Base-by-base conservation (phyloP, 2,113 vertebrate genomes). In the Aldabrachelys gigantea region DNA sequence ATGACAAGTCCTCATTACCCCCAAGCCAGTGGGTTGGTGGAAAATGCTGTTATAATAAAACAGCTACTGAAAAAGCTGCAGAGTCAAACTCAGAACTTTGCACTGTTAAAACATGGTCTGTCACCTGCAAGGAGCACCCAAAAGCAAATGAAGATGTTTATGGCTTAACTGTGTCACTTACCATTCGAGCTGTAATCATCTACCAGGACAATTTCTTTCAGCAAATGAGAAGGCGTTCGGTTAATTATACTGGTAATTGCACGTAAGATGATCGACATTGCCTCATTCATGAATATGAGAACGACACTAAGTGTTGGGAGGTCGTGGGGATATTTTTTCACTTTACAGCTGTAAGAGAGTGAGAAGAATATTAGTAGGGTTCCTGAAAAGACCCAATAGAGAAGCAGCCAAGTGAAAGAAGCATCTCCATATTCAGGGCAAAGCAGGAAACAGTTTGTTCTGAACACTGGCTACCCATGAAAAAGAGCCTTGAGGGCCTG, bases 161-260 rank as follows among this genome's bases (percentile, higher is more conserved):
- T 80, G 13, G 59, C 35, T 95, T 94, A 47, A n/a, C 62, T 65
- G n/a, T 19, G 14, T 79, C 59, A 85, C 97, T 80, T 87, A 99
- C 98, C 97, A 1, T 98, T 97, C 49, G 96, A 97, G 91, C 98
- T 99, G 95, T 97, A 97, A 91, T 99, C 98, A 8, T 99, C 99
- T 83, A 99, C 98, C 89, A 99, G 98, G 81, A 99, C 97, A 86
- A 99, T 98, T 82, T 99, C 98, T 76, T 98, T 98, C 88, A 99
- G 93, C 84, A 99, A 93, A 17, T 10, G 96, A 72, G 97, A 52
- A 1, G 98, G 98, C 0, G 98, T 99, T 94, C 94, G 95, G 92
- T 98, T 96, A 11, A 98, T 98, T 90, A 99, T 82, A 93, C 98
- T 98, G 88, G 96, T 94, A 76, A 99, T 76, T 35, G 98, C 98